Conservation (phyloP, 2,113 vertebrate genomes). For the Perognathus longimembris region DNA sequence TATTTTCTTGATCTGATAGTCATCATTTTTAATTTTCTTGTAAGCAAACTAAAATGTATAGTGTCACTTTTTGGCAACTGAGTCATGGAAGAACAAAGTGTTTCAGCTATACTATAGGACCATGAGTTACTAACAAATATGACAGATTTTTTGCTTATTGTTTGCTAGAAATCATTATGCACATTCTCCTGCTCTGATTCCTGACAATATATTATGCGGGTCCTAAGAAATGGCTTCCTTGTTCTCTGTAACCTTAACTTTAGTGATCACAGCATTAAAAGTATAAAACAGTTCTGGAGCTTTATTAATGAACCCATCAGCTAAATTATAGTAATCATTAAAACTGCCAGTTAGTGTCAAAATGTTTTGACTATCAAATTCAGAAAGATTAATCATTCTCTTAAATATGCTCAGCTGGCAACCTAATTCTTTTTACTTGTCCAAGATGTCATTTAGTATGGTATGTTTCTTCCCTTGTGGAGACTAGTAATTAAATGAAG, state of each 20-base stretch:
- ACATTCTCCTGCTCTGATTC: not conserved
- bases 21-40: conserved; percentile 3
- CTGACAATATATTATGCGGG: not conserved
- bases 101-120: not conserved
- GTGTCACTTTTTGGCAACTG: not conserved
- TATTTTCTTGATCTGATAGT: not conserved
- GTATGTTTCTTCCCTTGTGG: conserved; percentile 31
- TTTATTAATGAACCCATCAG: conserved; percentile 78
- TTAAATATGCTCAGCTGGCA: conserved; percentile 55
- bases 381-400: conserved; percentile 74
- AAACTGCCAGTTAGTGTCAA: conserved; percentile 72
- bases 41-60: not conserved
- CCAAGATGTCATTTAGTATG: conserved; percentile 51
- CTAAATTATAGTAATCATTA: conserved; percentile 71
- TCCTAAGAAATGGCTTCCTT: conserved; percentile 30
- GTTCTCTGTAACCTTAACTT: conserved; percentile 66
- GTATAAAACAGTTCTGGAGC: conserved; percentile 45
- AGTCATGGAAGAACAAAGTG: not conserved
- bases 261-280: conserved; percentile 54
- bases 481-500: conserved; percentile 67
- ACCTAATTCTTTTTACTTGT: conserved; percentile 38
- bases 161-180: not conserved
- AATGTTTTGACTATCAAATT: conserved; percentile 80
- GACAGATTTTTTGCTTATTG: not conserved
- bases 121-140: not conserved